These are phyloP conservation scores for Paradisaea rubra DNA, from an alignment of 2,113 vertebrate genomes.

Conservation along the genomic window DNA sequence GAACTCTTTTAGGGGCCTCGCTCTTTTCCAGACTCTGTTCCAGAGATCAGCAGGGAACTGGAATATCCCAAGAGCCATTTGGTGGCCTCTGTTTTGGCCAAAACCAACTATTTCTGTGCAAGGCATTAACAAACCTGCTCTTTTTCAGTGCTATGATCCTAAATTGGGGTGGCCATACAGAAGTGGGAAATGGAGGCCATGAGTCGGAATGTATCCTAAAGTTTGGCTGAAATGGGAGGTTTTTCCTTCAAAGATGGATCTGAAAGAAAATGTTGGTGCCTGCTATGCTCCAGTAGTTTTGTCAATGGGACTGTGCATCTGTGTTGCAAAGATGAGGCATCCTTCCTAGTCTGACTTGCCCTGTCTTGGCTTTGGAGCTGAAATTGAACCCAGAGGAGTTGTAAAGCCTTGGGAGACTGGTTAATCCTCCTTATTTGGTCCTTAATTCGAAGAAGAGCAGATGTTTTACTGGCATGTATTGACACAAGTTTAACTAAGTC, in stretches of 20 bases:
- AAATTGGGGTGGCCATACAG: background rate
- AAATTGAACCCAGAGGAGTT: background rate
- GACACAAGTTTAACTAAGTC: background rate
- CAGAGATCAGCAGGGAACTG: background rate
- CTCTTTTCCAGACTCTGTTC: background rate
- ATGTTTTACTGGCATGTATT: background rate
- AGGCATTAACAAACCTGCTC: background rate
- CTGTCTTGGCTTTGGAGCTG: background rate
- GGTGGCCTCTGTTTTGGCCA: background rate
- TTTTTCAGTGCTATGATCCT: background rate
- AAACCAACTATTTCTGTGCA: background rate
- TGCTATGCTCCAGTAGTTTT: background rate
- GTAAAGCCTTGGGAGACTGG: background rate
- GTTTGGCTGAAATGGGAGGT: background rate
- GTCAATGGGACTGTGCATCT: background rate
- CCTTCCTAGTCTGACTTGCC: background rate
- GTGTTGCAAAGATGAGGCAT: background rate
- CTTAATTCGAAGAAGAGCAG: background rate
- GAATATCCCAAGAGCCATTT: background rate
- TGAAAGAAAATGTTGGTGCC: background rate
- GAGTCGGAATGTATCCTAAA: background rate
- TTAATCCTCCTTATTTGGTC: background rate
- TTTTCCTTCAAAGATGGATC: background rate
- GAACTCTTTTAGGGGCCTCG: background rate
- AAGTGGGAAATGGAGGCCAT: background rate